Evolutionary conservation across 2,888 invertebrate species (phyloP).

Genomic region (Heliothis peltigera): DNA sequence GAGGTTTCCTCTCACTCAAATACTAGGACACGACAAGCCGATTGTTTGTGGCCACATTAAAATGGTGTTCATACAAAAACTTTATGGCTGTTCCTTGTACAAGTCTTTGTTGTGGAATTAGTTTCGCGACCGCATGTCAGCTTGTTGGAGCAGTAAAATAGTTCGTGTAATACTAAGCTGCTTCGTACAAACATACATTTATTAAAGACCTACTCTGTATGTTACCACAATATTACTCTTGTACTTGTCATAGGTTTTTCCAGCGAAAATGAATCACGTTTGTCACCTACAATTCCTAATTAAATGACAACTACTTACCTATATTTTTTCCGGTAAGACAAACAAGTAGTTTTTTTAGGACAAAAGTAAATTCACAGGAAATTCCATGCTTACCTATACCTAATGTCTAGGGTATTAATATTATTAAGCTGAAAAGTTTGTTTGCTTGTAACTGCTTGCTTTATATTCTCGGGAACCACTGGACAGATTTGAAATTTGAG

Average conservation of each 20-base stretch:
- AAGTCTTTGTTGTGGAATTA: slow-evolving; percentile 82
- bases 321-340: too few relatives aligned
- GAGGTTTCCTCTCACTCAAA: slow-evolving; percentile 81
- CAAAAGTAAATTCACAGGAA: too few relatives aligned
- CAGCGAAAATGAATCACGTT: too few relatives aligned
- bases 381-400: too few relatives aligned
- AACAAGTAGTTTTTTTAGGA: too few relatives aligned
- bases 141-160: slow-evolving; percentile 55
- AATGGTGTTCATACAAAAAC: slow-evolving; percentile 77
- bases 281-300: too few relatives aligned
- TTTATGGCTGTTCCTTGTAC: slow-evolving; percentile 77
- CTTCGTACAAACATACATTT: neutral
- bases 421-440: too few relatives aligned
- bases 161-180: slow-evolving; percentile 31
- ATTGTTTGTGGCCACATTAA: slow-evolving; percentile 81
- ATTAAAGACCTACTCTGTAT: neutral
- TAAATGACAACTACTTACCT: too few relatives aligned
- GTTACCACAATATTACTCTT: neutral
- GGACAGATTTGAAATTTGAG: too few relatives aligned
- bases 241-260: neutral
- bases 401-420: too few relatives aligned
- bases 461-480: too few relatives aligned
- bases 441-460: too few relatives aligned
- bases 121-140: slow-evolving; percentile 68
- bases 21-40: slow-evolving; percentile 79